Evolutionary conservation across 2,888 invertebrate genomes (phyloP).

Genomic region (Apamea crenata): DNA sequence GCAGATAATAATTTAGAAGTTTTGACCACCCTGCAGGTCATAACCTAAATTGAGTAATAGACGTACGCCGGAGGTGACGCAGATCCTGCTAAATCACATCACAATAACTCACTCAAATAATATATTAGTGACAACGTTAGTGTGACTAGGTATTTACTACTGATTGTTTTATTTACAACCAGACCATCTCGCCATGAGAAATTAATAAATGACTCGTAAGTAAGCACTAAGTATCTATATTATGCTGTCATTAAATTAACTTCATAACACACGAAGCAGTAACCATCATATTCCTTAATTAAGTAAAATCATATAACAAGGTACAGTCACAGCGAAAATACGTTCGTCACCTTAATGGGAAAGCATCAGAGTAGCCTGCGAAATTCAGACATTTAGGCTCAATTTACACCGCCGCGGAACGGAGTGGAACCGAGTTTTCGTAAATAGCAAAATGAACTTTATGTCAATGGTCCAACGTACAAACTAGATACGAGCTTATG

Average conservation of each 20-base stretch:
- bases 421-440: no score
- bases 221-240: not conserved
- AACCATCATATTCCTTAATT: not conserved
- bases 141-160: not conserved
- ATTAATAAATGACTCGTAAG: not conserved
- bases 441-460: no score
- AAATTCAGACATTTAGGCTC: no score
- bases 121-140: slow-evolving; percentile 4
- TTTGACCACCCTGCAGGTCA: slow-evolving; percentile 59
- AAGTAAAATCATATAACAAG: not conserved
- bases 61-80: slow-evolving; percentile 71
- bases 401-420: no score
- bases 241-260: not conserved
- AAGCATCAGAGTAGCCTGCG: no score
- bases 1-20: slow-evolving; percentile 9
- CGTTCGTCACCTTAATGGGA: no score
- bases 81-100: slow-evolving; percentile 49
- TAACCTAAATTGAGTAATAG: slow-evolving; percentile 75
- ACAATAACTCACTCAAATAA: slow-evolving; percentile 52
- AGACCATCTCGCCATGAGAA: not conserved
- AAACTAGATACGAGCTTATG: no score
- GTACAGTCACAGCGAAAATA: not conserved
- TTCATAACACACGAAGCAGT: not conserved
- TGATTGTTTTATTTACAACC: slow-evolving; percentile 18
- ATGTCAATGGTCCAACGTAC: no score